Percentiles rank a stretch among this genome's conserved stretches.
Evolutionary conservation across 2,113 vertebrate genomes (phyloP).

Genomic region (Orycteropus afer): DNA sequence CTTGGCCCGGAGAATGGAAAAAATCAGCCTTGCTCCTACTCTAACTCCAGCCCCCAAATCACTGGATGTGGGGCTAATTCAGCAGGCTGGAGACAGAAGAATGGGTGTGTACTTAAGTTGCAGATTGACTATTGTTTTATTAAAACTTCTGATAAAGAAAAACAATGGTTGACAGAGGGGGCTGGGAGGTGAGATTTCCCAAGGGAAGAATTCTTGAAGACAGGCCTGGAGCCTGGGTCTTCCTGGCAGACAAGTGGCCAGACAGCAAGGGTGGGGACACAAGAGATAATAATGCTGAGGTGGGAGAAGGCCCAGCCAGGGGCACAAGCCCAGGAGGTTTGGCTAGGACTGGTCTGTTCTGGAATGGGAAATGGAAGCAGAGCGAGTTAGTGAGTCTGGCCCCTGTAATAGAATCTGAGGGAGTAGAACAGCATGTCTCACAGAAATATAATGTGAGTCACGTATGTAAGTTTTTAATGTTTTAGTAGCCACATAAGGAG

Average conservation of each 20-base stretch:
- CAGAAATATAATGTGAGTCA: not conserved
- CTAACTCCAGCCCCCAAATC: not conserved
- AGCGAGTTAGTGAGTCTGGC: not conserved
- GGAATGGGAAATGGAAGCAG: not conserved
- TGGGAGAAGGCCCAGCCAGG: not conserved
- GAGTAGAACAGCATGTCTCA: not conserved
- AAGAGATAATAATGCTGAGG: not conserved
- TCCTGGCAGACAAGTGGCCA: not conserved
- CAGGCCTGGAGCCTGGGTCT: not conserved
- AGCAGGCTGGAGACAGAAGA: constrained; percentile 38
- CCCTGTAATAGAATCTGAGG: not conserved
- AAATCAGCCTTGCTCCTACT: not conserved
- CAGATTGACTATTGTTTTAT: constrained; percentile 62
- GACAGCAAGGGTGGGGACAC: not conserved
- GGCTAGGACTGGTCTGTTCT: not conserved
- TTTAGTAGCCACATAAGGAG: too few species aligned
- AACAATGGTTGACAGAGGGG: constrained; percentile 36
- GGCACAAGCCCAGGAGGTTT: not conserved
- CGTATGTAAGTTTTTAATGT: not conserved
- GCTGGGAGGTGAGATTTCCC: not conserved
- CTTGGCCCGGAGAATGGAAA: not conserved
- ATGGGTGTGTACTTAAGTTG: constrained; percentile 39
- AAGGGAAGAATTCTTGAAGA: not conserved
- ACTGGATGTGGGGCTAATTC: constrained; percentile 7
- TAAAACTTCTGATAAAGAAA: constrained; percentile 56